phyloP scores from a whole-genome alignment of 2,888 invertebrate species.

The Pristionchus arcanus region DNA sequence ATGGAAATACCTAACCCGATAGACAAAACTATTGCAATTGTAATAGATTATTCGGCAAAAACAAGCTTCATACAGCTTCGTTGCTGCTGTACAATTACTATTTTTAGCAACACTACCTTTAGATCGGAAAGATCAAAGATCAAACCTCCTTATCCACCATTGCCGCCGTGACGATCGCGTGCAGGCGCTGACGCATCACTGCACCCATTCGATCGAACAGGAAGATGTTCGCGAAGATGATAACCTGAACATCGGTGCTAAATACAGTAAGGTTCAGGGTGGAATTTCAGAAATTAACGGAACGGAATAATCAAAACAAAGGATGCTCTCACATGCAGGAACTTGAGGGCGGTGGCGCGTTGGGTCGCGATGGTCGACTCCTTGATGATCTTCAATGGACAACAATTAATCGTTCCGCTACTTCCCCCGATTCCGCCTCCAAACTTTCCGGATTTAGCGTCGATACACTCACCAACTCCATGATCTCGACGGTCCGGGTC shows the following conservation, averaged over 20 bases:
- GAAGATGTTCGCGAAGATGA: slow-evolving; percentile 66
- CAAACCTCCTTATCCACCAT: slow-evolving; percentile 57
- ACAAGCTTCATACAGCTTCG: too few relatives aligned
- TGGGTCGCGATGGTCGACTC: slow-evolving; percentile 22
- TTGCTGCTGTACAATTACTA: too few relatives aligned
- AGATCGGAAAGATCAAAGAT: too few relatives aligned
- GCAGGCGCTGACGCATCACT: slow-evolving; percentile 4
- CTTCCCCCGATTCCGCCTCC: not conserved
- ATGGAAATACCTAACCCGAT: too few relatives aligned
- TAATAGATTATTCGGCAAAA: too few relatives aligned
- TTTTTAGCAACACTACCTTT: too few relatives aligned
- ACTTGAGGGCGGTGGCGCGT: slow-evolving; percentile 32
- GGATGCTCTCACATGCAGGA: slow-evolving; percentile 40
- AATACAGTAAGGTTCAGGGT: too few relatives aligned
- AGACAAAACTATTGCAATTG: too few relatives aligned
- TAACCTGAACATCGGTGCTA: slow-evolving; percentile 56
- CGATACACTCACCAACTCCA: not conserved
- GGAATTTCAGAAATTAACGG: too few relatives aligned
- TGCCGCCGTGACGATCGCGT: slow-evolving; percentile 45
- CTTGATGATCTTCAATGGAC: slow-evolving; percentile 20
- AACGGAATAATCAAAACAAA: too few relatives aligned
- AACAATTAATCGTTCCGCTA: not conserved
- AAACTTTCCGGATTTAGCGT: not conserved
- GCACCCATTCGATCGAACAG: slow-evolving; percentile 53
- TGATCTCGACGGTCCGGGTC: slow-evolving; percentile 7